Evolutionary conservation across 2,888 invertebrate genomes (phyloP).

Genomic region (Rhaphigaster nebulosa): DNA sequence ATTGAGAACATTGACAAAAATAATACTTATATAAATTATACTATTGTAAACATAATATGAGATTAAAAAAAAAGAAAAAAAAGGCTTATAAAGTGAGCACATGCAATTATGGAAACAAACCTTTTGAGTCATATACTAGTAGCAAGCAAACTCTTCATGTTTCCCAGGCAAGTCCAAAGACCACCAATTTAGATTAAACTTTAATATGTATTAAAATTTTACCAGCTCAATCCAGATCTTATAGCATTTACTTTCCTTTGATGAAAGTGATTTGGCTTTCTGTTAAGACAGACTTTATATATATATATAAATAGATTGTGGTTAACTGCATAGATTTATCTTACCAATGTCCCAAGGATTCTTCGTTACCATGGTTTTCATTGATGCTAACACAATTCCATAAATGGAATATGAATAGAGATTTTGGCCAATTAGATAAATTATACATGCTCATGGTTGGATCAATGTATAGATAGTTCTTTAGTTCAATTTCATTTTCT

Average conservation of each 20-base stretch:
- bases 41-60: conserved; percentile 23
- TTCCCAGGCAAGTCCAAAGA: not conserved
- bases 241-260: not conserved
- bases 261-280: not conserved
- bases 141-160: conserved; percentile 35
- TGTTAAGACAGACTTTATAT: not conserved
- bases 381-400: not conserved
- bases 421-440: not conserved
- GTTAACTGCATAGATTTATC: not conserved
- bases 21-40: conserved; percentile 45
- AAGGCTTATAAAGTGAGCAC: conserved; percentile 39
- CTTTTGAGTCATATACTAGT: conserved; percentile 20
- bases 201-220: conserved; percentile 24
- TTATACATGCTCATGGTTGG: not conserved
- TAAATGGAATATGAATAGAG: not conserved
- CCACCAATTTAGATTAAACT: conserved; percentile 7
- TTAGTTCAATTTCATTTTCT: not conserved
- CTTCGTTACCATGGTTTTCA: not conserved
- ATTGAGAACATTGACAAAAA: conserved; percentile 44
- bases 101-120: conserved; percentile 42
- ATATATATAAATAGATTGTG: not conserved
- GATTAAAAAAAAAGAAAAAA: not conserved
- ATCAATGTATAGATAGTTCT: not conserved
- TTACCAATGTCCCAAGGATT: conserved; percentile 14
- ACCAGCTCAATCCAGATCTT: conserved; percentile 25